Evolutionary conservation across 2,113 vertebrate genomes (phyloP).

Genomic region (Myrmecobius fasciatus): DNA sequence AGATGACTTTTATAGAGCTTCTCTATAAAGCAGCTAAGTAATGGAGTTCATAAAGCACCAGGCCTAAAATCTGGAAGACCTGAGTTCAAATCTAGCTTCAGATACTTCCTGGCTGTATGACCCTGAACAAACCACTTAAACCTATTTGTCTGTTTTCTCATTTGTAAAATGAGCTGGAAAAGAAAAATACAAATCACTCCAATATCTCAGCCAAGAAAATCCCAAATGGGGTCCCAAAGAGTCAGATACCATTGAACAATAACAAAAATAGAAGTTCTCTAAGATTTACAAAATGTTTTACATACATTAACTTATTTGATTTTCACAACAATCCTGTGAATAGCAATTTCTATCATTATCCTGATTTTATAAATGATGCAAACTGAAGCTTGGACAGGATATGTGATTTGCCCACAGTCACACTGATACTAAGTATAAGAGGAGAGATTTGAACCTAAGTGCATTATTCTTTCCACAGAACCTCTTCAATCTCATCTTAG

Average conservation of each 20-base stretch:
- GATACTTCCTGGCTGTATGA: not conserved
- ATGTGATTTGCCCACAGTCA: not conserved
- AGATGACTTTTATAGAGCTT: not conserved
- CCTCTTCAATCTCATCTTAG: not conserved
- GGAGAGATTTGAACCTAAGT: not conserved
- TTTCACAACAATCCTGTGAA: not conserved
- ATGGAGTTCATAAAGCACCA: not conserved
- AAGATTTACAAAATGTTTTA: not conserved
- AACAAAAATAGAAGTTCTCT: not conserved
- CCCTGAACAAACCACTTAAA: not conserved
- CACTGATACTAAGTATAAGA: not conserved
- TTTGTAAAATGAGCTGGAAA: not conserved
- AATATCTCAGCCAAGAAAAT: not conserved
- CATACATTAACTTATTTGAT: not conserved
- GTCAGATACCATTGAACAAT: not conserved
- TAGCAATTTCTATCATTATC: not conserved
- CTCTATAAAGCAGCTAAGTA: not conserved
- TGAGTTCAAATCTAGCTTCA: not conserved
- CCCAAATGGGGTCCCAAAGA: not conserved
- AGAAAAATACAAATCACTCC: not conserved
- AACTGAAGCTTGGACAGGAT: not conserved
- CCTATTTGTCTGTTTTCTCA: not conserved
- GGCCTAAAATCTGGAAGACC: not conserved
- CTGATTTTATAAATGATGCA: not conserved
- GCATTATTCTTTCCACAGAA: not conserved